Evolutionary conservation across 2,888 invertebrate genomes (phyloP).

Genomic region (Protodeltote pygarga): DNA sequence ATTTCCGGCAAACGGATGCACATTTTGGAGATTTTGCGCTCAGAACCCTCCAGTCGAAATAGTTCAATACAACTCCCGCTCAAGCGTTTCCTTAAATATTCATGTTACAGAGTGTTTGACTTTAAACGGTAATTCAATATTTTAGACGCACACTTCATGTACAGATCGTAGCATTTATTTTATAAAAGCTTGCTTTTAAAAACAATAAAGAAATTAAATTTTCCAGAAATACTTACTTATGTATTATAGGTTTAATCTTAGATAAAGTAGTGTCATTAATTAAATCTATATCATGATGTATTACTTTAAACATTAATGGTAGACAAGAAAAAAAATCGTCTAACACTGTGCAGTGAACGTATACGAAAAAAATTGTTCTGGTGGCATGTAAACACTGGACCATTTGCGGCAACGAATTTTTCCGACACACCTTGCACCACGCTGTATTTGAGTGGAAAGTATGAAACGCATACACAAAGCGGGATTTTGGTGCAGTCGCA

Average conservation of each 20-base stretch:
- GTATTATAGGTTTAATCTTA: too few relatives aligned
- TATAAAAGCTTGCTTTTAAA: too few relatives aligned
- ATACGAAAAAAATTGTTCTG: too few relatives aligned
- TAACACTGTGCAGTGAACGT: too few relatives aligned
- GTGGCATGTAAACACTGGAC: too few relatives aligned
- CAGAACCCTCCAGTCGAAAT: conserved; percentile 66
- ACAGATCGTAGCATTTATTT: too few relatives aligned
- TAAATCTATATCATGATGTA: too few relatives aligned
- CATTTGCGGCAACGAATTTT: conserved; percentile 1
- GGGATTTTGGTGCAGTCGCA: conserved; percentile 71
- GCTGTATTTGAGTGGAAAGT: conserved; percentile 55
- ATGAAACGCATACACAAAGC: conserved; percentile 71
- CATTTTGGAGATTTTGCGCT: conserved; percentile 81
- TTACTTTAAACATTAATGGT: too few relatives aligned
- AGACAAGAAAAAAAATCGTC: too few relatives aligned
- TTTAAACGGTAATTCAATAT: conserved; percentile 6
- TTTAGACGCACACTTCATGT: neutral
- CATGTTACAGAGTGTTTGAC: conserved; percentile 57
- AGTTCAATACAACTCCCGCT: conserved; percentile 65
- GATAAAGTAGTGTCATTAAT: too few relatives aligned
- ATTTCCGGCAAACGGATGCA: conserved; percentile 76
- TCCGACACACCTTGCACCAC: conserved; percentile 44
- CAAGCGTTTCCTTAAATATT: conserved; percentile 69
- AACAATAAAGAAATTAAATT: too few relatives aligned
- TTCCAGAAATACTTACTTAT: too few relatives aligned